A percentile compares a stretch with the other conserved stretches of the same genome.
phyloP scores from a whole-genome alignment of 2,113 vertebrate genomes.

The Dicerorhinus sumatrensis region DNA sequence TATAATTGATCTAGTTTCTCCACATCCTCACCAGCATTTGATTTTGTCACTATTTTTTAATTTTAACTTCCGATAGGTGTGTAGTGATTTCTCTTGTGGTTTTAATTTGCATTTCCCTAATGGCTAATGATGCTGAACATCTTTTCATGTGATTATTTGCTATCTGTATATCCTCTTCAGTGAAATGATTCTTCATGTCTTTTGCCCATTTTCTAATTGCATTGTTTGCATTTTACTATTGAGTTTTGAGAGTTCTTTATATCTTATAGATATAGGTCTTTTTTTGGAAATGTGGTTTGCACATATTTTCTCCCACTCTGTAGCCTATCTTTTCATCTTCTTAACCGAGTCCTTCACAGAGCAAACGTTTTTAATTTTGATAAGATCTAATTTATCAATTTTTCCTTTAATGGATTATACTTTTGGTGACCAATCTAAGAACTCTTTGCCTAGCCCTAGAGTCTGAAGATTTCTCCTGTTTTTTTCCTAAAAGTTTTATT shows the following conservation, averaged over 20 bases:
- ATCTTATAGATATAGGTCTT: not conserved
- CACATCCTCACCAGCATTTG: not conserved
- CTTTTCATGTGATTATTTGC: not conserved
- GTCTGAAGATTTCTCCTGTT: not conserved
- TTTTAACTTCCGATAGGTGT: slow-evolving; percentile 8
- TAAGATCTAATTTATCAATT: not conserved
- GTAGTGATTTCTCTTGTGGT: not conserved
- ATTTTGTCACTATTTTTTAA: not conserved
- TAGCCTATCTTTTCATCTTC: not conserved
- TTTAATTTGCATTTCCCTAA: slow-evolving; percentile 29
- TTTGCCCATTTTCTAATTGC: not conserved
- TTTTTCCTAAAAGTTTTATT: slow-evolving; percentile 19
- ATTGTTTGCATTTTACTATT: not conserved
- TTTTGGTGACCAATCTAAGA: not conserved
- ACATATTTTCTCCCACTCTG: not conserved
- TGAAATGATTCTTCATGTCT: slow-evolving; percentile 18
- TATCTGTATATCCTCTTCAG: not conserved
- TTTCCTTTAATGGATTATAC: not conserved
- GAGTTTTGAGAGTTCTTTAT: not conserved
- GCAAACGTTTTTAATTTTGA: slow-evolving; percentile 24
- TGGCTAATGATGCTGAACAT: not conserved
- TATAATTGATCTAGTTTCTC: not conserved
- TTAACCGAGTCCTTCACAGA: not conserved
- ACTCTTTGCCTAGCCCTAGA: not conserved
- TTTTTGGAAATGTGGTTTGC: not conserved